Evolutionary conservation across 2,113 vertebrate species (phyloP).

Genomic region (Perognathus longimembris): DNA sequence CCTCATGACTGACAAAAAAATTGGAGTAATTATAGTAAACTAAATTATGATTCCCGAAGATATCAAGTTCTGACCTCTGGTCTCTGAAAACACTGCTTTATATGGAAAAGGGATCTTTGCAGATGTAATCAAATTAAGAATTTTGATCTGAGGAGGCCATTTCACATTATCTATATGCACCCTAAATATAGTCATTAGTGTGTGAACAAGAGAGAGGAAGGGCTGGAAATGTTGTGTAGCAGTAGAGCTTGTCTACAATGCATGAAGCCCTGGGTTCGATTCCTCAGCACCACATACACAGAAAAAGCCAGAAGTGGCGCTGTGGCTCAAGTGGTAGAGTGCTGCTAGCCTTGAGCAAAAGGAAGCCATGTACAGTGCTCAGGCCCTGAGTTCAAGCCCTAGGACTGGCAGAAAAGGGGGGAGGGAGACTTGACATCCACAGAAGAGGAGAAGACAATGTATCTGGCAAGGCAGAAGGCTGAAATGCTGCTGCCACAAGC

Average conservation of each 20-base stretch:
- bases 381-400: no score
- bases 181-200: background rate
- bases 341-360: no score
- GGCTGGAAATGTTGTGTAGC: no score
- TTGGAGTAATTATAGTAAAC: background rate
- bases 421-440: background rate
- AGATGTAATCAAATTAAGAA: background rate
- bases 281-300: no score
- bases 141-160: background rate
- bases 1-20: no score
- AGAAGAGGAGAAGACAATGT: background rate
- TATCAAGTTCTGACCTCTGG: background rate
- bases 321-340: no score
- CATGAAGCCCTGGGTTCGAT: no score
- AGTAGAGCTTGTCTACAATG: no score
- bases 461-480: background rate
- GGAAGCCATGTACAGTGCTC: no score
- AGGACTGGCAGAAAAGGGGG: no score
- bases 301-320: no score
- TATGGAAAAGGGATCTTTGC: background rate
- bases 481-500: background rate
- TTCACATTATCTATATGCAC: background rate
- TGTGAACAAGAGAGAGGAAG: background rate
- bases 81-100: background rate
- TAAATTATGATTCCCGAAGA: background rate